Conservation (phyloP, 2,888 invertebrate genomes). For the Ectobius pallidus region DNA sequence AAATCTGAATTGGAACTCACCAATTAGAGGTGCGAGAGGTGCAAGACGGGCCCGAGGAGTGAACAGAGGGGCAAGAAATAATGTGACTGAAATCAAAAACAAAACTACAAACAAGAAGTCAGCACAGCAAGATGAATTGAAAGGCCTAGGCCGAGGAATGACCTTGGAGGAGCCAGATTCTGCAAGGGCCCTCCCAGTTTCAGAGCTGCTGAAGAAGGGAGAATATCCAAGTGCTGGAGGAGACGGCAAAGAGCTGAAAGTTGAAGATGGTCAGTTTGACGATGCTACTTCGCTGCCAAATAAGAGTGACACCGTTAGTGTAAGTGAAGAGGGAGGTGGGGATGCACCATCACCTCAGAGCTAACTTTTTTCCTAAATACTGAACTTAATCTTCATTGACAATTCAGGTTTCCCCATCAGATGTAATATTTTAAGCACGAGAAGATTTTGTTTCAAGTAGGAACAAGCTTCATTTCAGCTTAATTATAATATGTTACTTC, state of each 20-base stretch:
- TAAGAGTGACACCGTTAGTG: not conserved
- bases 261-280: conserved; percentile 51
- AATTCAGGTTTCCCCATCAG: no score
- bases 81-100: conserved; percentile 51
- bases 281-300: conserved; percentile 45
- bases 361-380: no score
- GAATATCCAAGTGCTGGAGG: conserved; percentile 31
- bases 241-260: conserved; percentile 45
- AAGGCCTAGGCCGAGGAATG: conserved; percentile 49
- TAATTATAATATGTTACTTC: no score
- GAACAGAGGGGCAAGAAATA: conserved; percentile 49
- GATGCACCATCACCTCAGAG: conserved; percentile 54
- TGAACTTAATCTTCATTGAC: conserved; percentile 44
- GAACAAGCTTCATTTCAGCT: no score
- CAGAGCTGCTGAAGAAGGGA: no score
- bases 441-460: no score
- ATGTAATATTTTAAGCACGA: no score
- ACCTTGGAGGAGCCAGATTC: conserved; percentile 52
- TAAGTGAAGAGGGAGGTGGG: conserved; percentile 53
- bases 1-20: no score
- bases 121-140: conserved; percentile 19
- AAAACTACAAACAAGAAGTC: conserved; percentile 41
- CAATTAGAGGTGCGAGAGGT: conserved; percentile 44
- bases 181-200: conserved; percentile 36
- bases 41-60: conserved; percentile 49